Evolutionary conservation across 2,113 vertebrate species (phyloP), one percentile per base, ranked within the genome.

Genomic region (Ceuthmochares aereus): DNA sequence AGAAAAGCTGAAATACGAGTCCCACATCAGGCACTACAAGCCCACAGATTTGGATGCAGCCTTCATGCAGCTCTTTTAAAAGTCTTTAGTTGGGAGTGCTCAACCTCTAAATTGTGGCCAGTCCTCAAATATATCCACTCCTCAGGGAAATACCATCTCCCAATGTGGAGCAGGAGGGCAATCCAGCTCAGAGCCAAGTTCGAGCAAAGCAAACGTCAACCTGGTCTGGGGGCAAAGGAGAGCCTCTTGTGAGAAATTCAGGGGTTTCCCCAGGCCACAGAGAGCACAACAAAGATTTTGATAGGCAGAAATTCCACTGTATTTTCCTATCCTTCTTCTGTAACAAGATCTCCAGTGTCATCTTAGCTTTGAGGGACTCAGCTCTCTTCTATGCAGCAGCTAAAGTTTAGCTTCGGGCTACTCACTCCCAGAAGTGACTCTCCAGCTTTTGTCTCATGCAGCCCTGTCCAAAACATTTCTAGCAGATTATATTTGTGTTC

Each of bases 401-500:
- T 83, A 0, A 74, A 74, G 37, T 73, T 89, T 67, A 93, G 63
- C 82, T 90, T 32, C 30, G 23, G 59, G 62, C 51, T 85, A 58
- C 54, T 43, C 0, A 1, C 23, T 73, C 30, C 16, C 77, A 67
- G 30, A 89, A 85, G 70, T 10, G 40, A 54, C 43, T 55, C 77
- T 51, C 42, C 4, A 2, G 27, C 37, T 90, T 93, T 59, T 12
- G 17, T 42, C 58, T 90, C 74, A 54, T 1, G 2, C 21, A 87
- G 74, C 66, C 37, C 40, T 77, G 75, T 84, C 75, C 76, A 93
- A 91, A 91, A 11, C 4, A 70, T 72, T 90, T 76, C 36, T 11
- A 87, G n/a, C 37, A 94, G 56, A 40, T 34, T 62, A 34, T 12
- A 47, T 45, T 49, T 51, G 15, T 25, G 32, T 83, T 63, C 12